Evolutionary conservation across 2,888 invertebrate species (phyloP).

Genomic region (Acleris cristana): DNA sequence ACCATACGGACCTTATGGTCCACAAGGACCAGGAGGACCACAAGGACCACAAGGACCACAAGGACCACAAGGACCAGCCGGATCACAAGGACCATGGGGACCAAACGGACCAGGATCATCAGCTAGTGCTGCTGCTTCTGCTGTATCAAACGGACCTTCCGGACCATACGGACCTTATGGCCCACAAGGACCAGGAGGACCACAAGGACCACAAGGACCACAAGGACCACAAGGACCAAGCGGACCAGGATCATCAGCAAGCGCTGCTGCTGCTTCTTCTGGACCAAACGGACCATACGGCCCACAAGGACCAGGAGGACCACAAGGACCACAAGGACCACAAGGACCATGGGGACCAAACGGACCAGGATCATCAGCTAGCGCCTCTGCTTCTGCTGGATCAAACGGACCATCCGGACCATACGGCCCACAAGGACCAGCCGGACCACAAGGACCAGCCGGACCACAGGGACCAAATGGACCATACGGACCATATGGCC

Average conservation of each 20-base stretch:
- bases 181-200: conserved; percentile 18
- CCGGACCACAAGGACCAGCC: conserved; percentile 12
- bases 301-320: too few relatives aligned
- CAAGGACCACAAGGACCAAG: background rate
- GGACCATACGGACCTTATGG: conserved; percentile 16
- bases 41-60: conserved; percentile 9
- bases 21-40: conserved; percentile 26
- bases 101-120: conserved; percentile 15
- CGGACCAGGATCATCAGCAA: conserved; percentile 2
- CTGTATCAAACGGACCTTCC: conserved; percentile 21
- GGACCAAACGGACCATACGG: conserved; percentile 2
- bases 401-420: conserved; percentile 12
- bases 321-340: too few relatives aligned
- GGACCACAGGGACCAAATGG: conserved; percentile 2
- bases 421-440: conserved; percentile 14
- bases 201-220: conserved; percentile 24
- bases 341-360: too few relatives aligned
- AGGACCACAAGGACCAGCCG: background rate
- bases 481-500: conserved; percentile 6
- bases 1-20: too few relatives aligned
- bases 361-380: too few relatives aligned
- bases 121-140: conserved; percentile 6
- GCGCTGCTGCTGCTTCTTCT: too few relatives aligned
- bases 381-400: too few relatives aligned
- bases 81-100: background rate